These are phyloP conservation scores for Hesperia comma DNA, from an alignment of 2,888 invertebrate species.

Conservation along the genomic window DNA sequence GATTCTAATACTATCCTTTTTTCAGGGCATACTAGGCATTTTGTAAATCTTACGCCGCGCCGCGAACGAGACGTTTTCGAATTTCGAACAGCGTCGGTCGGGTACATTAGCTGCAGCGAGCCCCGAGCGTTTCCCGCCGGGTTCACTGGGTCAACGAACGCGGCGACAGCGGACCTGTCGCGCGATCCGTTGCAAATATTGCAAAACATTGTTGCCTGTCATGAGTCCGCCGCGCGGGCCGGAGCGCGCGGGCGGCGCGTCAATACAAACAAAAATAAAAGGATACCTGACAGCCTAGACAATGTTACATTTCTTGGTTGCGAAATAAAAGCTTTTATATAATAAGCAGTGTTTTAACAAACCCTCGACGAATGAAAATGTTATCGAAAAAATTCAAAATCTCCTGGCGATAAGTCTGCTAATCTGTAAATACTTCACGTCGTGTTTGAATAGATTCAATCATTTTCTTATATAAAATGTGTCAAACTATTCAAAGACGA, in stretches of 20 bases:
- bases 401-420: no score
- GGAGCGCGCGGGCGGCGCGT: background rate
- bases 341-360: no score
- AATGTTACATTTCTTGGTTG: background rate
- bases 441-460: no score
- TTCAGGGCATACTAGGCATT: no score
- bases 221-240: slow-evolving; percentile 4
- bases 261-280: slow-evolving; percentile 15
- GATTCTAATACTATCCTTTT: no score
- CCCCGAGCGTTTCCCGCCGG: slow-evolving; percentile 54
- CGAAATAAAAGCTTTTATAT: no score
- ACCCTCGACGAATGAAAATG: no score
- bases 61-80: slow-evolving; percentile 39
- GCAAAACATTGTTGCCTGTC: slow-evolving; percentile 49
- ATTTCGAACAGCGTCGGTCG: slow-evolving; percentile 37
- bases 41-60: slow-evolving; percentile 34
- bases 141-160: slow-evolving; percentile 81
- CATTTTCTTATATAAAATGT: no score
- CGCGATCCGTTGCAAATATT: slow-evolving; percentile 62
- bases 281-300: background rate
- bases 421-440: no score
- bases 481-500: no score
- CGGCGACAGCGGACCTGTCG: slow-evolving; percentile 63
- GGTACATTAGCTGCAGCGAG: slow-evolving; percentile 7
- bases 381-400: no score